These are phyloP conservation scores for Pachyuromys duprasi DNA, from an alignment of 2,797 vertebrate species.

Conservation along the genomic window DNA sequence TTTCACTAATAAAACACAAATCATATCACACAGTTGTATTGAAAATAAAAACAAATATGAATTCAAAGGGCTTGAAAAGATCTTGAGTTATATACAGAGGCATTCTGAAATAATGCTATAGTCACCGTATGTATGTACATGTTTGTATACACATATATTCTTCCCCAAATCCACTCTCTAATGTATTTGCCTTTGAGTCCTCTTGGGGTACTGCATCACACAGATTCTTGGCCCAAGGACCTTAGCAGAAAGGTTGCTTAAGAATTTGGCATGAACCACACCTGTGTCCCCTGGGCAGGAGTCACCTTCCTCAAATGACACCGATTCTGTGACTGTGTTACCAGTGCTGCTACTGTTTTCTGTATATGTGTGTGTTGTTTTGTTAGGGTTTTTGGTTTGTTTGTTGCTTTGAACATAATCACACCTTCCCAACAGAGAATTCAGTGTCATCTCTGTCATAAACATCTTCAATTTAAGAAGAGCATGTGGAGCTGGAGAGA, in stretches of 20 bases:
- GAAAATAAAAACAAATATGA: constrained; percentile 27
- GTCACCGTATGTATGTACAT: background rate
- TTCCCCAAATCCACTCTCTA: background rate
- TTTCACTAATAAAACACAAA: constrained; percentile 16
- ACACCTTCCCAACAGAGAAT: background rate
- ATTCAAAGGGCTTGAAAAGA: background rate
- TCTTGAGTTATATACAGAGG: background rate
- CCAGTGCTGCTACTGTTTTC: background rate
- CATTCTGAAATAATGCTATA: background rate
- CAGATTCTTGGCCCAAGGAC: background rate
- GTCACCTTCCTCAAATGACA: background rate
- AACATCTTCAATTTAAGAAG: background rate
- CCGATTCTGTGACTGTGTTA: background rate
- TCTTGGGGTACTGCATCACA: background rate
- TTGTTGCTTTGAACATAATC: background rate
- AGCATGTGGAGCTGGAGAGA: background rate
- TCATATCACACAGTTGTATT: background rate
- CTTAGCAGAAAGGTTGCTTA: background rate
- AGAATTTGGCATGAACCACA: background rate
- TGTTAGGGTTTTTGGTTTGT: background rate
- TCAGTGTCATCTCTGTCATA: background rate
- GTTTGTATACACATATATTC: background rate
- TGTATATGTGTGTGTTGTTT: background rate
- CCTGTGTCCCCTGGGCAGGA: background rate
- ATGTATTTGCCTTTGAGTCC: background rate